Evolutionary conservation across 2,113 vertebrate genomes (phyloP).

Genomic region (Larimichthys polyactis): DNA sequence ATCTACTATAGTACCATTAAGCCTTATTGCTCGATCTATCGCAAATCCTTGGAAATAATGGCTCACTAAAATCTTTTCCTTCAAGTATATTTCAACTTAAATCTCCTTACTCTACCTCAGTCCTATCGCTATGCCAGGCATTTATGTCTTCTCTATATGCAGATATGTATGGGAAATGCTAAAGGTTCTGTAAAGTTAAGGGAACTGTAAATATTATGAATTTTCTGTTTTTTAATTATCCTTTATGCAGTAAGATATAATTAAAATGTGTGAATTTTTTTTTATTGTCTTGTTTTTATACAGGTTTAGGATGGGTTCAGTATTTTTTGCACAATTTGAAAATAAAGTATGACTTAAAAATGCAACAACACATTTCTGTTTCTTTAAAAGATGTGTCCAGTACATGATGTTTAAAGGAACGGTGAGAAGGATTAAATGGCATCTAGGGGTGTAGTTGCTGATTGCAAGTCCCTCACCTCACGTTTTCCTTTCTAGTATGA

Average conservation of each 20-base stretch:
- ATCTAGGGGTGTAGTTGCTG: too few species aligned
- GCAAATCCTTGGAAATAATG: background rate
- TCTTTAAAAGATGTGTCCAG: constrained; percentile 14
- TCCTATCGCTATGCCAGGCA: constrained; percentile 72
- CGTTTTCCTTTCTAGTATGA: too few species aligned
- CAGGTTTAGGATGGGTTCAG: constrained; percentile 59
- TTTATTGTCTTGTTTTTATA: constrained; percentile 67
- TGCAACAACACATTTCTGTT: constrained; percentile 7
- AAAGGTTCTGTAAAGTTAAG: constrained; percentile 75
- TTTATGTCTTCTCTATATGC: constrained; percentile 50
- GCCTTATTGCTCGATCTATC: background rate
- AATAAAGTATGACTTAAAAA: constrained; percentile 72
- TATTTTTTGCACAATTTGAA: constrained; percentile 82
- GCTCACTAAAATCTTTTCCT: constrained; percentile 11
- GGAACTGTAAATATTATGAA: constrained; percentile 79
- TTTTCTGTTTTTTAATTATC: constrained; percentile 57
- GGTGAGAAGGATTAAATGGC: too few species aligned
- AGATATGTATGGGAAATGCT: constrained; percentile 53
- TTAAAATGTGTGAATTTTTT: constrained; percentile 61
- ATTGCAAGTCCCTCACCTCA: too few species aligned
- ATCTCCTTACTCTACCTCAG: constrained; percentile 84
- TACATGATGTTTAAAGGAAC: too few species aligned
- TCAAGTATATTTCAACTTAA: constrained; percentile 25
- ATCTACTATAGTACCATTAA: background rate
- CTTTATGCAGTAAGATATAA: constrained; percentile 60